Evolutionary conservation across 2,113 vertebrate genomes (phyloP), one percentile per base, ranked within the genome.

Genomic region (Neogobius melanostomus): DNA sequence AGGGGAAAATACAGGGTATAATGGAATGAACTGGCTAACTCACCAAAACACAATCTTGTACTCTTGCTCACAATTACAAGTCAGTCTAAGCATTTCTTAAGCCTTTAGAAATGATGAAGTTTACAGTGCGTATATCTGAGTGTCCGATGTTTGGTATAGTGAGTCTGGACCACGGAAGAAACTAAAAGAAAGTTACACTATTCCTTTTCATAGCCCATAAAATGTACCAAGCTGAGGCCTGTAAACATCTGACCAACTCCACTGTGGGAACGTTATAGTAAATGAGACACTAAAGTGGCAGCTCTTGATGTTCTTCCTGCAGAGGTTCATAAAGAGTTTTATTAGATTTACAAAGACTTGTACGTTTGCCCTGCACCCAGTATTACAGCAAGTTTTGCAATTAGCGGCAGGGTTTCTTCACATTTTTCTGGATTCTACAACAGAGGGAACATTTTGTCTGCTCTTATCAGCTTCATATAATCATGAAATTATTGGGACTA

Each of bases 361-460:
- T 45, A 46, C 44, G 11, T 21, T 64, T 47, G 12, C 45, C 61
- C 15, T 21, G 61, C 61, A 46, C 28, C 28, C 28, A 36, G 28
- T 36, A 45, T 47, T 45, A 64, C 61, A 48, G 45, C 61, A 64
- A 47, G 61, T 64, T 64, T 64, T 16, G 44, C 61, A 64, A 64
- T 64, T 64, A 64, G n/a, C 45, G 47, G 61, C 15, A 10, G 12
- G 61, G 4, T 64, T 17, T 64, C 8, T 5, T 15, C 15, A 48
- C 44, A 61, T 64, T 64, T 64, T 48, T 64, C 61, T 64, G 61
- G 61, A 64, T 64, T 64, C 11, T 48, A 16, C 61, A 44, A 21
- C 61, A 17, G 45, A 47, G 61, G 61, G n/a, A 63, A n/a, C 16
- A 16, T 48, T 46, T 17, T 46, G 43, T 16, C 11, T 16, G 15